A percentile compares a stretch with the other conserved stretches of the same genome.
Evolutionary conservation across 1,140 invertebrate species (phyloP).

Genomic region (Tribolium madens): DNA sequence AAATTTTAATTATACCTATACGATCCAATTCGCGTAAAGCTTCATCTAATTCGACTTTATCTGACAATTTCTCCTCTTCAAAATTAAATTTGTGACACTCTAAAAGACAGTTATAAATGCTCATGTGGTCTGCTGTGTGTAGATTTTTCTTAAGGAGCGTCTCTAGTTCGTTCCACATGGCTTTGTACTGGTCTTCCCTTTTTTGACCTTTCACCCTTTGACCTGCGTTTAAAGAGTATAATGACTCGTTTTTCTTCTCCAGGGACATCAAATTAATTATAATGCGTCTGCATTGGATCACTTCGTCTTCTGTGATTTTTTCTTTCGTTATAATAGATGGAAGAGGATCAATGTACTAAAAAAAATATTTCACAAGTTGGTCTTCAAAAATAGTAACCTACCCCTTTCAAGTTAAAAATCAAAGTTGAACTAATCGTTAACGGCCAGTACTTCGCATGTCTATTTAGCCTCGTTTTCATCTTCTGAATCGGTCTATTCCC

Average conservation of each 20-base stretch:
- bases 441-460: slow-evolving; percentile 92
- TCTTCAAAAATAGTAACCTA: slow-evolving; percentile 66
- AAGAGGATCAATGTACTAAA: slow-evolving; percentile 84
- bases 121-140: slow-evolving; percentile 75
- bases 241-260: slow-evolving; percentile 86
- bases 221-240: slow-evolving; percentile 75
- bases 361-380: slow-evolving; percentile 45
- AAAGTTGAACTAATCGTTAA: slow-evolving; percentile 91
- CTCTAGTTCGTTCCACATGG: slow-evolving; percentile 92
- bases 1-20: slow-evolving; percentile 45
- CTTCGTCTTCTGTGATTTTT: slow-evolving; percentile 84
- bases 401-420: slow-evolving; percentile 88
- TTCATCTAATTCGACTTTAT: slow-evolving; percentile 73
- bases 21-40: slow-evolving; percentile 59
- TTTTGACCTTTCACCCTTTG: slow-evolving; percentile 72
- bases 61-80: slow-evolving; percentile 69
- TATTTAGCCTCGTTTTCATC: slow-evolving; percentile 77
- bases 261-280: slow-evolving; percentile 85
- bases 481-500: slow-evolving; percentile 69
- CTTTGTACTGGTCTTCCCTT: slow-evolving; percentile 89
- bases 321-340: slow-evolving; percentile 86
- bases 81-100: slow-evolving; percentile 77
- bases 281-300: slow-evolving; percentile 88
- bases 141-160: slow-evolving; percentile 83
- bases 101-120: slow-evolving; percentile 85